Conservation (phyloP, 2,113 vertebrate species). For the Actenoides lindsayi region DNA sequence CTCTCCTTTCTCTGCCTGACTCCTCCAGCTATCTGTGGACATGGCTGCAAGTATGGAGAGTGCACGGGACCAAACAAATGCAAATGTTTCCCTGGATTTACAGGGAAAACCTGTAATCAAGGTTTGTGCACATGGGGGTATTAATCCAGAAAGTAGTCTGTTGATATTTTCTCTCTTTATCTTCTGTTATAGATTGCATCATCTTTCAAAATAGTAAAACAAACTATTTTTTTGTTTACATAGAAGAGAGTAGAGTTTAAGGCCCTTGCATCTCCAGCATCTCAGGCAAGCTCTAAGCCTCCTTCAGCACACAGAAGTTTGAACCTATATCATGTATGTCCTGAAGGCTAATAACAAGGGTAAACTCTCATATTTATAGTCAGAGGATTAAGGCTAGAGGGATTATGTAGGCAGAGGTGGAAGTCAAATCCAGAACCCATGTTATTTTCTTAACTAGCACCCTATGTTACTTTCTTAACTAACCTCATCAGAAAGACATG, state of each 20-base stretch:
- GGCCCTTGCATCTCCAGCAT: background rate
- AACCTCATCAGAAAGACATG: background rate
- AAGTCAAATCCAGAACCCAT: background rate
- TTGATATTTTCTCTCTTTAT: background rate
- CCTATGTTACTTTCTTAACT: background rate
- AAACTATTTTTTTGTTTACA: background rate
- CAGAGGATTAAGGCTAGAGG: background rate
- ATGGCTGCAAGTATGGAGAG: constrained; percentile 92
- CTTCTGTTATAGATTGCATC: background rate
- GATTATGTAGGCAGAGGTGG: background rate
- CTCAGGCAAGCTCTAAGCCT: background rate
- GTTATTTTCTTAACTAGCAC: background rate
- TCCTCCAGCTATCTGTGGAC: constrained; percentile 86
- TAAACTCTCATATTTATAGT: background rate
- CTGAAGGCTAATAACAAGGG: background rate
- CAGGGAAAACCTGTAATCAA: constrained; percentile 92
- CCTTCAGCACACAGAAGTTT: background rate
- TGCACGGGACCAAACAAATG: constrained; percentile 92
- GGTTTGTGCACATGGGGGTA: constrained; percentile 74
- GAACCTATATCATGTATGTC: background rate
- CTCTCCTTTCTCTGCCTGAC: constrained; percentile 56
- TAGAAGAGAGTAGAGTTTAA: background rate
- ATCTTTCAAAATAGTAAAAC: background rate
- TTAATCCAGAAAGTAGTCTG: background rate
- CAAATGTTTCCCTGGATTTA: constrained; percentile 92